These are phyloP conservation scores for Microtus montanus DNA, from an alignment of 2,113 vertebrate genomes.

Conservation along the genomic window DNA sequence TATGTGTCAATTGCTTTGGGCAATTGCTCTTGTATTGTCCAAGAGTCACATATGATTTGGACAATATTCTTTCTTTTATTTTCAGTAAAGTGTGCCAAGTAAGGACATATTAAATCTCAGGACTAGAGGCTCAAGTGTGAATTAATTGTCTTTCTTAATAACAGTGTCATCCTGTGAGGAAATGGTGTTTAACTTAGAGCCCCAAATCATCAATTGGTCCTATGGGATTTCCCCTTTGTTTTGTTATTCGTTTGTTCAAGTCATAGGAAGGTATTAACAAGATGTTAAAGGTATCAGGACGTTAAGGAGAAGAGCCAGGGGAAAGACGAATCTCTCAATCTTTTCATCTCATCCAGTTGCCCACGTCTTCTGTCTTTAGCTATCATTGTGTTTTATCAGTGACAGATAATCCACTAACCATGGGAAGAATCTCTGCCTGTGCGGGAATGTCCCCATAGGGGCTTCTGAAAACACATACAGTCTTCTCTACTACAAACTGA, in stretches of 20 bases:
- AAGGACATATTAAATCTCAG: neutral
- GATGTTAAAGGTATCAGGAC: neutral
- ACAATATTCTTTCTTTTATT: neutral
- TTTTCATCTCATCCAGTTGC: conserved; percentile 2
- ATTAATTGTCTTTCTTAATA: neutral
- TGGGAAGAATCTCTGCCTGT: neutral
- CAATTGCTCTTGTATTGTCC: conserved; percentile 13
- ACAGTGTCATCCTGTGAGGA: neutral
- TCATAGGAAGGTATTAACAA: conserved; percentile 7
- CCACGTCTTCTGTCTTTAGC: conserved; percentile 26
- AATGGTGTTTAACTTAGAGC: neutral
- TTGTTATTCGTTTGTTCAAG: conserved; percentile 1
- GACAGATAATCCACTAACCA: neutral
- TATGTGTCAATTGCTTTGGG: conserved; percentile 46
- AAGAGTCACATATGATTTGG: conserved; percentile 13
- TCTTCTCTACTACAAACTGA: neutral
- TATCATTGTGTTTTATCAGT: neutral
- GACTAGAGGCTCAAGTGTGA: conserved; percentile 24
- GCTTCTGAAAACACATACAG: neutral
- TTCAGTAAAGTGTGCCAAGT: conserved; percentile 22
- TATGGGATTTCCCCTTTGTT: conserved; percentile 8
- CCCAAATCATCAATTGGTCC: neutral
- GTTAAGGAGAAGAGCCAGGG: neutral
- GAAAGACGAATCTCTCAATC: neutral
- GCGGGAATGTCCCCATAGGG: neutral